phyloP scores from a whole-genome alignment of 2,113 vertebrate species.

The Pomatorhinus ruficollis region DNA sequence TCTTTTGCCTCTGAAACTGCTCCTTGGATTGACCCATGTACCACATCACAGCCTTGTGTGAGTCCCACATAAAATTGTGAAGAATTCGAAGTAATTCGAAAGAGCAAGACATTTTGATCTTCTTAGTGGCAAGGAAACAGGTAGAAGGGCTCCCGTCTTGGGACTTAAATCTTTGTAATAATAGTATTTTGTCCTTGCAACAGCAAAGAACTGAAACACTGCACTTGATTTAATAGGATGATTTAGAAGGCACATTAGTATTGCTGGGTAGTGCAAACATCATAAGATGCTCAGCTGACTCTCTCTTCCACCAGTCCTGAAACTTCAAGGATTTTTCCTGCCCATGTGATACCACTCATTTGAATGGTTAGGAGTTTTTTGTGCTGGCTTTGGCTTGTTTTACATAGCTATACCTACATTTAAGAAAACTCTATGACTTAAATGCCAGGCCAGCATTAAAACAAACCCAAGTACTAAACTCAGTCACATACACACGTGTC shows the following conservation, averaged over 20 bases:
- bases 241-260: neutral
- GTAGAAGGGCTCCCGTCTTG: neutral
- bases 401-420: neutral
- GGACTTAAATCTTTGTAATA: neutral
- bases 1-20: neutral
- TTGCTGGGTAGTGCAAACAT: neutral
- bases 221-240: neutral
- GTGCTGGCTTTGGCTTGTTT: neutral
- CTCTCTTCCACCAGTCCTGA: neutral
- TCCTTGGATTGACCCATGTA: neutral
- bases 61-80: neutral
- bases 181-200: neutral
- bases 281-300: neutral
- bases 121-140: neutral
- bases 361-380: neutral
- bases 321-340: neutral
- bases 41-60: neutral
- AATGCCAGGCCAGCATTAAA: neutral
- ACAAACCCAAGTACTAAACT: neutral
- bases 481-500: accelerated
- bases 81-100: neutral
- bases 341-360: neutral
- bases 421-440: neutral
- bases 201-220: neutral
- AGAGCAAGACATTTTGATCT: neutral